Evolutionary conservation across 2,888 invertebrate species (phyloP), one percentile per base, ranked within the genome.

Genomic region (Marronus borbonicus): DNA sequence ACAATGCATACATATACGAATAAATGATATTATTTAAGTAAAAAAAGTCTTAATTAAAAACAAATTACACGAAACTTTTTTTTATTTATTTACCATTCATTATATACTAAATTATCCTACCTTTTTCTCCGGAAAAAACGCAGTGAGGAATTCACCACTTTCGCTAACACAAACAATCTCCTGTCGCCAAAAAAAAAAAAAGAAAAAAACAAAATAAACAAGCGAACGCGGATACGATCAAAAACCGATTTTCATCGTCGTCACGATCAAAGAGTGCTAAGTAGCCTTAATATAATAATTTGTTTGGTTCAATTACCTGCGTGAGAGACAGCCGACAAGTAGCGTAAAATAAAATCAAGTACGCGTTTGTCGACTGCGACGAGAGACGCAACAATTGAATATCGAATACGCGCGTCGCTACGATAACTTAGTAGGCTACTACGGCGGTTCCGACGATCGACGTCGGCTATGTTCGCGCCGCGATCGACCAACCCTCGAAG

Each of bases 311-410:
- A 62, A 62, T 62, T 62, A 62, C 24, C 62, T 55, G 24, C 62
- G 17, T 17, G 20, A 7, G 20, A 17, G 55, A 24, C 2, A 55
- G 17, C 55, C 55, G 55, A 20, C 24, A 20, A 20, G 10, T 44
- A 44, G 44, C 55, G 55, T 55, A 55, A 0, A 55, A 55, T 44
- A 55, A 20, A 62, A 62, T 62, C 62, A 12, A 62, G 62, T 28
- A 28, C 14, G 62, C 24, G 62, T 24, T 20, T 62, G 31, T 62
- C 31, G 31, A 62, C 10, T 62, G n/a, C 62, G 31, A 31, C 28
- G 31, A 50, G n/a, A 39, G 14, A 68, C 65, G 65, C 20, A 44
- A 66, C 65, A 66, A 66, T 66, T 66, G 65, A 66, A 49, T 68
- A 68, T 68, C 28, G 68, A 68, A 39, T 68, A 62, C 62, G 62